A percentile compares a stretch with the other conserved stretches of the same genome.
These are phyloP conservation scores for Cantharis lateralis DNA, from an alignment of 2,888 invertebrate species.

Conservation along the genomic window DNA sequence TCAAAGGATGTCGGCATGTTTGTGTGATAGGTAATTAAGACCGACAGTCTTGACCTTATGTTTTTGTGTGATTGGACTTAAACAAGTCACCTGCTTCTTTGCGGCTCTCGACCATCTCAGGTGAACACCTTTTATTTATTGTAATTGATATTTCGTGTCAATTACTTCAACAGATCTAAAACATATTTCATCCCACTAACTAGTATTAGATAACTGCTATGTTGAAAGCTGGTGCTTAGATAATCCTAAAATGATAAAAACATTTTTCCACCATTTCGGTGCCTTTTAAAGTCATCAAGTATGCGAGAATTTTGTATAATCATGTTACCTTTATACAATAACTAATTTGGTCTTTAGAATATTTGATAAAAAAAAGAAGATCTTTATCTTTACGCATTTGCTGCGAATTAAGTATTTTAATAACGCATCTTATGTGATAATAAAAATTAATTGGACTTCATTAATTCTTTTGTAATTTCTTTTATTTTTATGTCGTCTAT, in stretches of 20 bases:
- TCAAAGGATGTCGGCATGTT: constrained; percentile 45
- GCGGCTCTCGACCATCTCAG: constrained; percentile 22
- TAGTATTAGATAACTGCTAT: constrained; percentile 4
- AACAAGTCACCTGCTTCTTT: constrained; percentile 27
- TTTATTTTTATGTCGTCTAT: background rate
- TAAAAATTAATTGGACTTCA: background rate
- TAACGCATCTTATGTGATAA: background rate
- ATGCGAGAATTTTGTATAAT: background rate
- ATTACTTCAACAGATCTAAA: constrained; percentile 40
- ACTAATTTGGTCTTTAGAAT: background rate
- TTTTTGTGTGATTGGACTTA: constrained; percentile 27
- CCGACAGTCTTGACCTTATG: constrained; percentile 34
- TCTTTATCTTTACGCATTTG: background rate
- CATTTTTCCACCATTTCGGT: background rate
- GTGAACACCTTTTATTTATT: constrained; percentile 46
- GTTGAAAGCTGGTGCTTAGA: constrained; percentile 2
- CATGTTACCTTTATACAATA: background rate
- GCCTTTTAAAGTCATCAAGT: background rate
- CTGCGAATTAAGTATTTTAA: background rate
- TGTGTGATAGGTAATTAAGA: constrained; percentile 47
- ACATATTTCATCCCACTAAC: constrained; percentile 10
- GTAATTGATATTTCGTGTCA: constrained; percentile 45
- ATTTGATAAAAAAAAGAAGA: background rate
- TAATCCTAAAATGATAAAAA: background rate
- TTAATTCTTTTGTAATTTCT: background rate